Conservation (phyloP, 1,140 invertebrate species). For the Brachionus manjavacas region DNA sequence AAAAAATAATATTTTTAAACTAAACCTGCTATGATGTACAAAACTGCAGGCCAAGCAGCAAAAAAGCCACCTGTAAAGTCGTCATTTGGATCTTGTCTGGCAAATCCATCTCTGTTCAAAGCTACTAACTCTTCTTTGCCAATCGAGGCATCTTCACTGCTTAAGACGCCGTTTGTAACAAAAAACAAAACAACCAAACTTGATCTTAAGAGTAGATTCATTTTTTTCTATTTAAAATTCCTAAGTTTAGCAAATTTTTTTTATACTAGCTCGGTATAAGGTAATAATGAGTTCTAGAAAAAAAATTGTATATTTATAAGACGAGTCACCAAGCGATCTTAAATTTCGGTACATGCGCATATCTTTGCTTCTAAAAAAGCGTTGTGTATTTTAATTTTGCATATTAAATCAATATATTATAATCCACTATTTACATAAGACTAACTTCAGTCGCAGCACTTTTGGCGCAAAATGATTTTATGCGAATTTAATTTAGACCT, state of each 20-base stretch:
- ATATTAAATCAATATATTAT: conserved; percentile 3
- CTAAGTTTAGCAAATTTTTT: not conserved
- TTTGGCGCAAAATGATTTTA: not conserved
- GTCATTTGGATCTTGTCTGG: not conserved
- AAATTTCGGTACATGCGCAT: not conserved
- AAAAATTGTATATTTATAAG: not conserved
- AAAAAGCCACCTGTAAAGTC: not conserved
- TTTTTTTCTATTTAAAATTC: not conserved
- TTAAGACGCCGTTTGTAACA: not conserved
- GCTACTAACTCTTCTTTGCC: not conserved
- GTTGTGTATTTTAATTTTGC: conserved; percentile 1
- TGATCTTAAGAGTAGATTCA: not conserved
- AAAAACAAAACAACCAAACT: conserved; percentile 4
- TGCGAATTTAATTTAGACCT: not conserved
- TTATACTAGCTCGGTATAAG: not conserved
- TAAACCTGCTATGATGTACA: conserved; percentile 11
- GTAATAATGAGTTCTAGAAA: not conserved
- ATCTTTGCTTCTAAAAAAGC: not conserved
- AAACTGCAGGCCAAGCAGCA: conserved; percentile 9
- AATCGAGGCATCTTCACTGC: not conserved
- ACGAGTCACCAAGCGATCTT: conserved; percentile 24
- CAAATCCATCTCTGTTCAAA: conserved; percentile 23
- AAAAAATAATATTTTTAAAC: not conserved
- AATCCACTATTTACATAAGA: not conserved
- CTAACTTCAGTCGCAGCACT: not conserved